phyloP scores from a whole-genome alignment of 2,113 vertebrate species.

The Pedionomus torquatus region DNA sequence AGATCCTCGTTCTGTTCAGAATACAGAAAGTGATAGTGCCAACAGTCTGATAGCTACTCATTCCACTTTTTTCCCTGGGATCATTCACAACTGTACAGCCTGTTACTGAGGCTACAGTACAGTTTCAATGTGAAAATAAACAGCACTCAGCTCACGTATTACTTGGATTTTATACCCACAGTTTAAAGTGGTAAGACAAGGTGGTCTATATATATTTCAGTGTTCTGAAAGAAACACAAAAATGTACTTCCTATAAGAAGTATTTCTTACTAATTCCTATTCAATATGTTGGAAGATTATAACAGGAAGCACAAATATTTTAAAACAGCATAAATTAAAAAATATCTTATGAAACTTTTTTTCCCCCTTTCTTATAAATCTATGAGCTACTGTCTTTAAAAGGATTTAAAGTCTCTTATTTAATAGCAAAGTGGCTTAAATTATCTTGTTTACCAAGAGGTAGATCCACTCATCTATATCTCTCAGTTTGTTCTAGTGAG shows the following conservation, averaged over 20 bases:
- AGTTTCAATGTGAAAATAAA: not conserved
- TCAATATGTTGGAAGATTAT: not conserved
- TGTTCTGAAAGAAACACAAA: not conserved
- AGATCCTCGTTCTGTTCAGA: not conserved
- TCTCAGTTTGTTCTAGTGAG: not conserved
- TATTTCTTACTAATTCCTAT: not conserved
- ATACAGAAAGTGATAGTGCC: not conserved
- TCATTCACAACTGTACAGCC: not conserved
- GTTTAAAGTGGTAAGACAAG: not conserved
- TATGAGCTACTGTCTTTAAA: not conserved
- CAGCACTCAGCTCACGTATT: not conserved
- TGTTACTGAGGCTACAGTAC: not conserved
- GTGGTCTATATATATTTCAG: not conserved
- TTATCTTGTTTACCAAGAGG: not conserved
- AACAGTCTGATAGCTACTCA: not conserved
- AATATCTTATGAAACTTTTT: not conserved
- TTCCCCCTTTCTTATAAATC: fast-evolving
- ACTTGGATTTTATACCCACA: not conserved
- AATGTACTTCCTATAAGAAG: not conserved
- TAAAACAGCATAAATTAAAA: not conserved
- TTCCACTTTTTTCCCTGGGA: not conserved
- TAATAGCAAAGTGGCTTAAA: not conserved
- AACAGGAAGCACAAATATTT: not conserved
- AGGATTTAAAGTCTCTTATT: not conserved
- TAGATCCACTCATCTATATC: no score